Evolutionary conservation across 2,888 invertebrate species (phyloP).

Genomic region (Diarsia mendica): DNA sequence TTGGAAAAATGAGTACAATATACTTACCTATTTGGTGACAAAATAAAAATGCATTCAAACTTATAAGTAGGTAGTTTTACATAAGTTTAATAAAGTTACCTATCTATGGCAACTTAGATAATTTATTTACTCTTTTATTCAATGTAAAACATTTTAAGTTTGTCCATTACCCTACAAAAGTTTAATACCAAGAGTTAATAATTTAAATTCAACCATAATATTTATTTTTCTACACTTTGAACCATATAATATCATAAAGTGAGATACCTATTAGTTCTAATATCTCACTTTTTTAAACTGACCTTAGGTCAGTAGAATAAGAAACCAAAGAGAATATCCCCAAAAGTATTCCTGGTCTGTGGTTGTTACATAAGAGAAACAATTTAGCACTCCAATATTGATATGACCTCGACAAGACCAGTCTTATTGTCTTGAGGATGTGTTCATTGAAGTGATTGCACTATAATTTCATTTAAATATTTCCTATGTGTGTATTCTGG

Average conservation of each 20-base stretch:
- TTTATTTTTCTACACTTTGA: background rate
- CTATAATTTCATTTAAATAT: slow-evolving; percentile 61
- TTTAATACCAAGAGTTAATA: background rate
- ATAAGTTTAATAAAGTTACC: no score
- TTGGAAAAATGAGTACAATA: background rate
- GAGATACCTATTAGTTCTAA: no score
- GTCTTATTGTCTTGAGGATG: slow-evolving; percentile 67
- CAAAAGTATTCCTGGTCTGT: slow-evolving; percentile 21
- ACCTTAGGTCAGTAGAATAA: background rate
- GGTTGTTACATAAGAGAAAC: slow-evolving; percentile 43
- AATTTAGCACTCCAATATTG: slow-evolving; percentile 66
- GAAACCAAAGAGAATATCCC: slow-evolving; percentile 9
- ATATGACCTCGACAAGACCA: slow-evolving; percentile 67
- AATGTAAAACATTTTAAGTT: background rate
- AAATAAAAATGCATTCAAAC: background rate
- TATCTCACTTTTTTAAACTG: background rate
- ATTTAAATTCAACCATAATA: background rate
- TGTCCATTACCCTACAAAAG: background rate
- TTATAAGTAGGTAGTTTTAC: background rate
- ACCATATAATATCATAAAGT: no score
- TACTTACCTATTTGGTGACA: background rate
- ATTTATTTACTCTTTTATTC: background rate
- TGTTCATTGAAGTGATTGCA: slow-evolving; percentile 67
- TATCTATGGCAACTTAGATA: rapidly evolving
- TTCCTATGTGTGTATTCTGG: slow-evolving; percentile 38